Conservation (phyloP, 1,140 invertebrate species). For the Camponotus vicinus region DNA sequence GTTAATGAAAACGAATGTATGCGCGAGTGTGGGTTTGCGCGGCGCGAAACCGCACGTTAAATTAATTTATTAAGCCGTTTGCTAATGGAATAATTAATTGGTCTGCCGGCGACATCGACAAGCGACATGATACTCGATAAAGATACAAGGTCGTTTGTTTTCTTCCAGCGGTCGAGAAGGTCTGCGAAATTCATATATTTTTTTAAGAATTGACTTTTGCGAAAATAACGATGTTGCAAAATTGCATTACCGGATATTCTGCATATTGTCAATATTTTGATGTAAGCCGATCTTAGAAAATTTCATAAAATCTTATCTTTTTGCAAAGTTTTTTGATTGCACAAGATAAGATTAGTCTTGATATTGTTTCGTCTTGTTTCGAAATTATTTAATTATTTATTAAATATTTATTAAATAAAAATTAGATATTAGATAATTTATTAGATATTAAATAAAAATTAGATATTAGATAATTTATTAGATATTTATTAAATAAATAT, state of each 20-base stretch:
- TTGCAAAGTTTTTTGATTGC: too few relatives aligned
- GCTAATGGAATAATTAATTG: slow-evolving; percentile 45
- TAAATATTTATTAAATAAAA: too few relatives aligned
- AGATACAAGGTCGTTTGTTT: background rate
- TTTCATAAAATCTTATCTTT: too few relatives aligned
- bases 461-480: too few relatives aligned
- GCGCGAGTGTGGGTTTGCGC: background rate
- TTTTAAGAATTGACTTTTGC: background rate
- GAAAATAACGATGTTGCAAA: background rate
- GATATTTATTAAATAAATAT: too few relatives aligned
- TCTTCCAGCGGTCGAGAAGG: background rate
- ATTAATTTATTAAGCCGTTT: slow-evolving; percentile 51
- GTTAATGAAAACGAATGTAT: slow-evolving; percentile 21
- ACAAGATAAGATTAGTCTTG: too few relatives aligned
- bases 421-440: too few relatives aligned
- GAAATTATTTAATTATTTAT: too few relatives aligned
- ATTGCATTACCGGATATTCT: background rate
- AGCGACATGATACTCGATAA: background rate
- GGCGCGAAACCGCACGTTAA: slow-evolving; percentile 10
- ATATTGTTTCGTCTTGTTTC: too few relatives aligned
- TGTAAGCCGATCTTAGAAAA: too few relatives aligned
- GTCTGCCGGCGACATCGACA: background rate
- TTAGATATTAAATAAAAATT: too few relatives aligned
- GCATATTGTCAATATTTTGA: too few relatives aligned
- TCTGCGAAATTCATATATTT: background rate